These are phyloP conservation scores for Antheraea pernyi DNA, from an alignment of 1,140 invertebrate species.

Conservation along the genomic window DNA sequence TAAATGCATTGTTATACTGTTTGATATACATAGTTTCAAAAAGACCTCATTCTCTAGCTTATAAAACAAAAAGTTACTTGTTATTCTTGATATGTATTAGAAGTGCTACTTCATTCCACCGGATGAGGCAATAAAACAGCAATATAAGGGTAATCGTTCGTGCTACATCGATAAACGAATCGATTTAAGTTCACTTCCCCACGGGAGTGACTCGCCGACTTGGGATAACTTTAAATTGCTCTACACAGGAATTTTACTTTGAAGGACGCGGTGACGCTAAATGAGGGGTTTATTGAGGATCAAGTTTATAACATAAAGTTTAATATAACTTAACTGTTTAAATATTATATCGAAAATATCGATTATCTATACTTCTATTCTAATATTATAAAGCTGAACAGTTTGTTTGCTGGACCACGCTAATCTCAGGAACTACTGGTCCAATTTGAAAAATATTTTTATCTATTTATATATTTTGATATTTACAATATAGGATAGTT, in stretches of 20 bases:
- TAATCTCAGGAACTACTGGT: no score
- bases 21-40: no score
- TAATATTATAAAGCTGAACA: no score
- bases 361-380: no score
- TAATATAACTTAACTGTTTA: not conserved
- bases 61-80: no score
- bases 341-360: not conserved
- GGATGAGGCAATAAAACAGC: slow-evolving; percentile 60
- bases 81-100: no score
- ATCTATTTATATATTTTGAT: no score
- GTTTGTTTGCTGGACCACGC: no score
- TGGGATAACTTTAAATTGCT: slow-evolving; percentile 58
- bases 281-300: not conserved
- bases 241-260: slow-evolving; percentile 49
- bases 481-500: no score
- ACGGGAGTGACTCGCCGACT: slow-evolving; percentile 49
- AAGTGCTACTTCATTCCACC: not conserved
- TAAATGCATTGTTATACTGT: no score
- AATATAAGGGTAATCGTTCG: slow-evolving; percentile 66
- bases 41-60: no score
- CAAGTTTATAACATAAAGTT: not conserved
- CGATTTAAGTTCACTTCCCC: slow-evolving; percentile 67
- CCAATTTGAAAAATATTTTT: no score
- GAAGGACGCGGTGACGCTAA: slow-evolving; percentile 23
- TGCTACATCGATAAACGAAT: slow-evolving; percentile 73